phyloP scores from a whole-genome alignment of 2,888 invertebrate species.

The Eristalis intricaria region DNA sequence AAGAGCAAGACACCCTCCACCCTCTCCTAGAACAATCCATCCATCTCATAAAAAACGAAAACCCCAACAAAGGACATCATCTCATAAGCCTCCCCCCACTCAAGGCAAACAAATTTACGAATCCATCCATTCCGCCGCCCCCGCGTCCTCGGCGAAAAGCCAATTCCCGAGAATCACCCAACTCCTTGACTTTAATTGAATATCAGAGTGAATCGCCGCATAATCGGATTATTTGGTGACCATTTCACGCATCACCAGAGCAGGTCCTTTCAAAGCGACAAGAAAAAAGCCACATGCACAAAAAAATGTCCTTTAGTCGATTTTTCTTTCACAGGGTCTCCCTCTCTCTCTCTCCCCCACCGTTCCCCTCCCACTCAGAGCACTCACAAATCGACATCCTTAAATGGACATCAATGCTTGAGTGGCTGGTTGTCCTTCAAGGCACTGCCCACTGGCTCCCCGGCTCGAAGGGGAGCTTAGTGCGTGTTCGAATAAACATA shows the following conservation, averaged over 20 bases:
- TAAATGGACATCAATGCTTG: constrained; percentile 13
- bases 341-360: too few relatives aligned
- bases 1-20: too few relatives aligned
- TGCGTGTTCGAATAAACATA: constrained; percentile 43
- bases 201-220: constrained; percentile 73
- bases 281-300: constrained; percentile 35
- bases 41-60: too few relatives aligned
- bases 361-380: not conserved
- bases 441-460: too few relatives aligned
- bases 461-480: constrained; percentile 21
- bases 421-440: not conserved
- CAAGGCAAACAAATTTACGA: too few relatives aligned
- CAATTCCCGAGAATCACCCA: not conserved
- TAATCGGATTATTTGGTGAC: constrained; percentile 80
- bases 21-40: too few relatives aligned
- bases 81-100: too few relatives aligned
- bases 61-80: too few relatives aligned
- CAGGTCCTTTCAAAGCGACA: constrained; percentile 46
- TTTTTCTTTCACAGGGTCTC: not conserved
- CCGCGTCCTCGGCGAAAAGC: not conserved
- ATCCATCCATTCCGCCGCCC: not conserved
- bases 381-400: constrained; percentile 31
- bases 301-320: constrained; percentile 44
- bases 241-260: constrained; percentile 78
- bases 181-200: constrained; percentile 64